phyloP scores from a whole-genome alignment of 2,888 invertebrate genomes.

The Actias luna region DNA sequence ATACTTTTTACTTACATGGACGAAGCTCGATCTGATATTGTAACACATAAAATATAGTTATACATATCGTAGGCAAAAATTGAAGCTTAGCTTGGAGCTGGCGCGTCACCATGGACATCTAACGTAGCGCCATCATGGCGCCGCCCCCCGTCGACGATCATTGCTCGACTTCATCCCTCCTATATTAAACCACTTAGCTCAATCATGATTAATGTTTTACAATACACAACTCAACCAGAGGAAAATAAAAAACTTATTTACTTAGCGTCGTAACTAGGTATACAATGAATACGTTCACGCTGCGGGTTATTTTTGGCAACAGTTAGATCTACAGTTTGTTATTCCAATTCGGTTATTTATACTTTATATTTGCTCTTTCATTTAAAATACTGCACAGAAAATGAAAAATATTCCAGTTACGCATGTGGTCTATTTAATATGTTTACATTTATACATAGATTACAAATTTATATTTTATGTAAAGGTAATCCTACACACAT shows the following conservation, averaged over 20 bases:
- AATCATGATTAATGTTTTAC: conserved; percentile 82
- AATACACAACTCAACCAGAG: conserved; percentile 72
- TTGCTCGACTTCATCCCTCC: conserved; percentile 78
- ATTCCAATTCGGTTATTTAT: conserved; percentile 32
- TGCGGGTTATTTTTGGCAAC: conserved; percentile 55
- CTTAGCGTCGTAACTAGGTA: conserved; percentile 79
- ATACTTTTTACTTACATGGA: neutral
- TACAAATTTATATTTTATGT: no score
- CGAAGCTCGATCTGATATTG: neutral
- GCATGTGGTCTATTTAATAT: no score
- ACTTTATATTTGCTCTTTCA: neutral
- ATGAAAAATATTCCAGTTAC: no score
- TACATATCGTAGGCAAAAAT: neutral
- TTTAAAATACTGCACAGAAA: no score
- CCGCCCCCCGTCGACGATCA: conserved; percentile 77
- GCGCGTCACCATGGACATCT: conserved; percentile 62
- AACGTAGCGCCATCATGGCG: conserved; percentile 66
- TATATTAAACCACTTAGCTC: conserved; percentile 83
- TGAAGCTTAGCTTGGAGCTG: conserved; percentile 15
- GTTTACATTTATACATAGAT: no score
- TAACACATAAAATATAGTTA: neutral
- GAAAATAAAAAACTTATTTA: conserved; percentile 81
- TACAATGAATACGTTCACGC: conserved; percentile 68
- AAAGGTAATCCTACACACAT: no score
- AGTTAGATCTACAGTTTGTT: conserved; percentile 65